Evolutionary conservation across 2,113 vertebrate genomes (phyloP).

Genomic region (Cyprinodon brontotheroides): DNA sequence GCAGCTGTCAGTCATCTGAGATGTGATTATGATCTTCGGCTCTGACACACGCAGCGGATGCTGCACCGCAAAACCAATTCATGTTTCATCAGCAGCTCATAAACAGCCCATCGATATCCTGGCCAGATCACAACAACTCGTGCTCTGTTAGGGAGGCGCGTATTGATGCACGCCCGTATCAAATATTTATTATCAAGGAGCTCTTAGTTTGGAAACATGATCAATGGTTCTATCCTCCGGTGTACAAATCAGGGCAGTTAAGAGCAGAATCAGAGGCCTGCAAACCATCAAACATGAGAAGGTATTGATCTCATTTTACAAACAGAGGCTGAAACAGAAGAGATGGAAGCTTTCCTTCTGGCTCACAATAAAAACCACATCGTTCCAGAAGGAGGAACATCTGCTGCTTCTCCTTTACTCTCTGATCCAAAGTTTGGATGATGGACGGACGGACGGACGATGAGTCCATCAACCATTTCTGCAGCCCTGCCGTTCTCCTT

Average conservation of each 20-base stretch:
- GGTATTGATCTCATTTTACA: conserved; percentile 40
- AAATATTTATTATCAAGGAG: conserved; percentile 75
- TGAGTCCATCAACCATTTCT: not conserved
- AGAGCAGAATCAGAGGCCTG: conserved; percentile 49
- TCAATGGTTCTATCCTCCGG: conserved; percentile 56
- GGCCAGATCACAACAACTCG: conserved; percentile 25
- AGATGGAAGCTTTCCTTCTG: not conserved
- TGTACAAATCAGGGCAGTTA: conserved; percentile 53
- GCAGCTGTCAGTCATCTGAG: conserved; percentile 56
- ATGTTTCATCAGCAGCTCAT: conserved; percentile 66
- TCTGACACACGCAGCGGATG: conserved; percentile 46
- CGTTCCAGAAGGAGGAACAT: not conserved
- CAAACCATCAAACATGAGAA: conserved; percentile 39
- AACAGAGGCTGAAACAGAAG: conserved; percentile 1
- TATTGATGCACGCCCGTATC: conserved; percentile 54
- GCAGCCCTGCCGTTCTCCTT: not conserved
- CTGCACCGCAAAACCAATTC: conserved; percentile 65
- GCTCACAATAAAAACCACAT: not conserved
- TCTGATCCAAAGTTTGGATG: no score
- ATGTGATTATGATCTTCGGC: conserved; percentile 56
- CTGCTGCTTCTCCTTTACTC: no score
- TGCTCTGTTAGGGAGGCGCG: conserved; percentile 49
- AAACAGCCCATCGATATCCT: conserved; percentile 66
- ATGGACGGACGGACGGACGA: no score
- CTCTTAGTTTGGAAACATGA: conserved; percentile 63